Evolutionary conservation across 1,140 invertebrate genomes (phyloP), one percentile per base, ranked within the genome.

Genomic region (Myzus persicae): DNA sequence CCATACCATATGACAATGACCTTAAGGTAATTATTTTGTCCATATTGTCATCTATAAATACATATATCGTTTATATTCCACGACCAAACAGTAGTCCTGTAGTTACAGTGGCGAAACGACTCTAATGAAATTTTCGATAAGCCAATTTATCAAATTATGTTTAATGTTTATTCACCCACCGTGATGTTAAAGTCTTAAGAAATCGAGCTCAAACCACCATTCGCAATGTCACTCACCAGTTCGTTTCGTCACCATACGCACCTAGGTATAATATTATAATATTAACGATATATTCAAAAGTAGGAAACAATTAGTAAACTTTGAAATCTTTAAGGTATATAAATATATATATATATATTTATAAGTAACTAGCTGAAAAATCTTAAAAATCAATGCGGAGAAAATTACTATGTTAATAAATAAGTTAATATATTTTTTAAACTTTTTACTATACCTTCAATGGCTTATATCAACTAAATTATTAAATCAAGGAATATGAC

Each of bases 1-100:
- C 97, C 94, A 95, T 97, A 94, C 97, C 97, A 94, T 98, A 98
- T 95, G 97, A 98, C 96, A 97, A 97, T 95, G 98, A 99, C 96
- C 98, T 99, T 96, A 99, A 99, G 97, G 97, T 99, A 97, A 96
- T 96, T 76, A 31, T 90, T 42, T 14, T 7, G 59, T 76, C 59
- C 44, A 31, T 1, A 89, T 44, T 31, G 18, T n/a, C 46, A n/a
- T 76, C 2, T n/a, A n/a, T n/a, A 31, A 59, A 26, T 59, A n/a
- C n/a, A n/a, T 67, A 67, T 18, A n/a, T n/a, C n/a, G n/a, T 76
- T 76, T n/a, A 36, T n/a, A n/a, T 76, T 76, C 4, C 31, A 76
- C 14, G 11, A 18, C 59, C 31, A 18, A 76, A 18, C 14, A 76
- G 59, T 67, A 6, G 24, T 26, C 54, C 31, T 76, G 5, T 22